Percentiles rank a stretch among this genome's conserved stretches.
These are phyloP conservation scores for Vanessa cardui DNA, from an alignment of 2,888 invertebrate species.

Conservation along the genomic window DNA sequence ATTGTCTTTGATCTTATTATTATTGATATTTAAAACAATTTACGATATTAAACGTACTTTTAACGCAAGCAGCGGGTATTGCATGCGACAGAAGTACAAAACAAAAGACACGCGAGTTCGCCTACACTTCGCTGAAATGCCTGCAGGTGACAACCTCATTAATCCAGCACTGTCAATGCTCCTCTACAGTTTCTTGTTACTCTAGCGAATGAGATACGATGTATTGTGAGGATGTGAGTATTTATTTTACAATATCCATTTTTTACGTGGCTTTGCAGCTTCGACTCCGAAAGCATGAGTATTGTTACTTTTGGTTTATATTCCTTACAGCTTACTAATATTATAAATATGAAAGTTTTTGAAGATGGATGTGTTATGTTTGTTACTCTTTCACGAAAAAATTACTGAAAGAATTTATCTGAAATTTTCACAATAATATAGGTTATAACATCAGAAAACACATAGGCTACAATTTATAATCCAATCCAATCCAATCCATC, in stretches of 20 bases:
- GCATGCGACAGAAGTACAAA: conserved; percentile 13
- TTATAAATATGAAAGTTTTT: too few relatives aligned
- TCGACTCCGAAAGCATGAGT: background rate
- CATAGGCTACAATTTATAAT: too few relatives aligned
- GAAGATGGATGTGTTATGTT: too few relatives aligned
- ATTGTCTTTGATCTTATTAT: too few relatives aligned
- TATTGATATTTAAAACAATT: background rate
- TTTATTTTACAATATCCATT: conserved; percentile 8
- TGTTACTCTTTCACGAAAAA: too few relatives aligned
- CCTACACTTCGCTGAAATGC: conserved; percentile 28
- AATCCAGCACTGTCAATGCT: conserved; percentile 39
- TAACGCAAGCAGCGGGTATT: background rate
- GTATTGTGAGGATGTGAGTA: conserved; percentile 24
- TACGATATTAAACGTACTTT: background rate
- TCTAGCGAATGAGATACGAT: conserved; percentile 32
- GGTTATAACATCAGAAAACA: too few relatives aligned
- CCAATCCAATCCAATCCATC: too few relatives aligned
- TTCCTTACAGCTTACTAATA: too few relatives aligned
- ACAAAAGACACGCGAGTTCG: conserved; percentile 31
- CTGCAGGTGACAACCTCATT: conserved; percentile 41
- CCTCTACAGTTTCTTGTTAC: conserved; percentile 38
- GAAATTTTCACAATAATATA: too few relatives aligned
- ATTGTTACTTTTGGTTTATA: background rate
- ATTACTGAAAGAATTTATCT: too few relatives aligned
- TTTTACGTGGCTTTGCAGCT: conserved; percentile 11